A percentile compares a stretch with the other conserved stretches of the same genome.
phyloP scores from a whole-genome alignment of 2,888 invertebrate genomes.

The Harmothoe impar region DNA sequence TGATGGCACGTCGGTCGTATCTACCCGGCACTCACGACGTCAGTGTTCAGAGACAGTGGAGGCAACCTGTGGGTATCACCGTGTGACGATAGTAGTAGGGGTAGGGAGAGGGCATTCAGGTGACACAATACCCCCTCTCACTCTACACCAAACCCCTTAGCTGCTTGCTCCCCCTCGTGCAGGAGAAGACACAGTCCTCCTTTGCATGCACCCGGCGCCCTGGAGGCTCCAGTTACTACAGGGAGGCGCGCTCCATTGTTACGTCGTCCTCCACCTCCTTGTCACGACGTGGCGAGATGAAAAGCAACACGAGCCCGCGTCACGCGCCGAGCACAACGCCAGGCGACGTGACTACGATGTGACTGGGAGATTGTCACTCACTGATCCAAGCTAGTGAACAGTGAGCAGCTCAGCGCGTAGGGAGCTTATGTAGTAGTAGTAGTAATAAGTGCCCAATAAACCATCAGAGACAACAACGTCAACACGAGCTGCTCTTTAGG shows the following conservation, averaged over 20 bases:
- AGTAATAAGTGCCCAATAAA: not conserved
- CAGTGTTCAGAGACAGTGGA: too few species aligned
- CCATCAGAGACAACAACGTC: not conserved
- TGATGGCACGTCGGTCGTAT: too few species aligned
- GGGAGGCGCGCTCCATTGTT: not conserved
- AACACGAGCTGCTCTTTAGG: not conserved
- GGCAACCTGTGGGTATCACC: too few species aligned
- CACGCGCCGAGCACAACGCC: not conserved
- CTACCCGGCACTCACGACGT: too few species aligned
- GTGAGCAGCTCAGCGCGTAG: not conserved
- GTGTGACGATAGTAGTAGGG: too few species aligned
- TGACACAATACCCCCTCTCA: too few species aligned
- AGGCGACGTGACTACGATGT: not conserved
- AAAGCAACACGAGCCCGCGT: not conserved
- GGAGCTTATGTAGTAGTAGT: not conserved
- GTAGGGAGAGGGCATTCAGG: too few species aligned
- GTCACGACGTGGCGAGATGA: not conserved
- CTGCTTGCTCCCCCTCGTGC: too few species aligned
- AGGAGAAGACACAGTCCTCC: too few species aligned
- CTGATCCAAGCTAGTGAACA: not conserved
- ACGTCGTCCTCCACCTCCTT: not conserved
- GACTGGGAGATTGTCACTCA: not conserved
- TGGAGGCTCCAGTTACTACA: too few species aligned
- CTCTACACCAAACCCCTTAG: too few species aligned
- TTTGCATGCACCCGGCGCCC: too few species aligned